A percentile compares a stretch with the other conserved stretches of the same genome.
Evolutionary conservation across 2,888 invertebrate species (phyloP).

Genomic region (Conops quadrifasciatus): DNA sequence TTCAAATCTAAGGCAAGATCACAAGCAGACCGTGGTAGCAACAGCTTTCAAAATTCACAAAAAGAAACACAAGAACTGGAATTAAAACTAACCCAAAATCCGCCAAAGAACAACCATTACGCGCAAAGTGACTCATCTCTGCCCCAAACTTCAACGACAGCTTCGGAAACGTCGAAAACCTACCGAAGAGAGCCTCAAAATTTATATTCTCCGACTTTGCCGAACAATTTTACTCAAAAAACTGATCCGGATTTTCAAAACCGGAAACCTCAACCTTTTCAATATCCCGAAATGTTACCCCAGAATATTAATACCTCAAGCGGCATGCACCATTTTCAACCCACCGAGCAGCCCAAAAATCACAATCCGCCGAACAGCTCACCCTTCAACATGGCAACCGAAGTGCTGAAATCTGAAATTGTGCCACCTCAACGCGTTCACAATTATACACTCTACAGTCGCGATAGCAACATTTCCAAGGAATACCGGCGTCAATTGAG

Average conservation of each 20-base stretch:
- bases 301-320: too few species aligned
- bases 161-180: too few species aligned
- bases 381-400: neutral
- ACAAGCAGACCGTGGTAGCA: neutral
- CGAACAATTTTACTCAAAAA: neutral
- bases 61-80: too few species aligned
- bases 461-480: constrained; percentile 53
- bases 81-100: too few species aligned
- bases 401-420: neutral
- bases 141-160: too few species aligned
- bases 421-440: neutral
- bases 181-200: too few species aligned
- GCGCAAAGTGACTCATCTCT: too few species aligned
- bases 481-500: constrained; percentile 54
- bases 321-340: neutral
- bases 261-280: too few species aligned
- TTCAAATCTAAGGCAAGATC: neutral
- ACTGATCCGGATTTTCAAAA: neutral
- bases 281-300: too few species aligned
- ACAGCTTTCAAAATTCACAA: neutral
- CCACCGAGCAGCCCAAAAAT: neutral
- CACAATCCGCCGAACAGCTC: neutral
- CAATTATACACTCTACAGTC: constrained; percentile 49
- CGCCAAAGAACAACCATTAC: too few species aligned
- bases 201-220: too few species aligned